These are phyloP conservation scores for Palythoa heliodiscus DNA, from an alignment of 92 coral and sea anemone genomes.

Conservation along the genomic window DNA sequence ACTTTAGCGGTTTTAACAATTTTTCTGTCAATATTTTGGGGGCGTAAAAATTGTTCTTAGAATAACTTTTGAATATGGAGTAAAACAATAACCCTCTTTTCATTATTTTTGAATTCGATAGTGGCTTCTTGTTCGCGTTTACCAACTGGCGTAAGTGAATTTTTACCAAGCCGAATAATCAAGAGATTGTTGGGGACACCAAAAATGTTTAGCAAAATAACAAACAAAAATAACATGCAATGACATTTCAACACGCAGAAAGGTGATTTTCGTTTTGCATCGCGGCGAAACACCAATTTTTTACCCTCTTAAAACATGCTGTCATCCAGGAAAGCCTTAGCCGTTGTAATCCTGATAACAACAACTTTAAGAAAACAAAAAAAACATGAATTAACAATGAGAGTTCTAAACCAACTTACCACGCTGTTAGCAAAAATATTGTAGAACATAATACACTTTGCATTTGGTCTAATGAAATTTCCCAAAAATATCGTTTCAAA, in stretches of 20 bases:
- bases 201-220: not conserved
- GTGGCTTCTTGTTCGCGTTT: too few relatives aligned
- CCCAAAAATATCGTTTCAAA: not conserved
- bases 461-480: not conserved
- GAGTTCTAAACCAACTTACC: not conserved
- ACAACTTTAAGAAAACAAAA: not conserved
- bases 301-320: not conserved
- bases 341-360: not conserved
- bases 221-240: not conserved
- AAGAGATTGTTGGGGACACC: not conserved
- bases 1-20: too few relatives aligned
- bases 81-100: too few relatives aligned
- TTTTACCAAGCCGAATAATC: not conserved
- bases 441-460: not conserved
- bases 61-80: too few relatives aligned
- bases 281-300: not conserved
- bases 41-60: too few relatives aligned
- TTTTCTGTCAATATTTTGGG: too few relatives aligned
- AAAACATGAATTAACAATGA: conserved; percentile 20
- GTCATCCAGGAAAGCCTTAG: not conserved
- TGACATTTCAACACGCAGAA: too few relatives aligned
- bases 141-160: too few relatives aligned
- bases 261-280: not conserved
- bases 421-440: not conserved
- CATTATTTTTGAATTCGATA: too few relatives aligned